Percentiles rank a stretch among this genome's conserved stretches.
These are phyloP conservation scores for Malurus melanocephalus DNA, from an alignment of 2,113 vertebrate genomes.

Conservation along the genomic window DNA sequence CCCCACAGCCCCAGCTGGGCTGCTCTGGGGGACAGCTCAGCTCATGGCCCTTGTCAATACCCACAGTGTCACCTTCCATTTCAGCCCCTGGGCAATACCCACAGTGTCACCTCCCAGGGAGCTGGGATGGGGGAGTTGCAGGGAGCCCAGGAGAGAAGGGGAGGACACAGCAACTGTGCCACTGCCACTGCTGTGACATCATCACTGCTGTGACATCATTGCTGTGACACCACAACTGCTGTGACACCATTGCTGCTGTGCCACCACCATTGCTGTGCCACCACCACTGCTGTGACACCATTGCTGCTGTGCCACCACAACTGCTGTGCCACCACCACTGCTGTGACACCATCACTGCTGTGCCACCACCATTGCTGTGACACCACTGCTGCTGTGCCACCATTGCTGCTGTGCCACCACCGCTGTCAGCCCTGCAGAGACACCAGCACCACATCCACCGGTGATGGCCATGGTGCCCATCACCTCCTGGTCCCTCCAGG, in stretches of 20 bases:
- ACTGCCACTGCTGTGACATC: too few relatives aligned
- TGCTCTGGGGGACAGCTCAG: neutral
- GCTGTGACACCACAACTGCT: too few relatives aligned
- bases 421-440: neutral
- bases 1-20: neutral
- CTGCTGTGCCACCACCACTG: neutral
- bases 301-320: neutral
- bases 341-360: neutral
- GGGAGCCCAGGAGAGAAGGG: neutral
- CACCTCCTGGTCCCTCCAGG: neutral
- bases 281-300: neutral
- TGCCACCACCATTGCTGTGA: neutral
- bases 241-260: too few relatives aligned
- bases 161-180: neutral
- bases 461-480: neutral
- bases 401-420: accelerated
- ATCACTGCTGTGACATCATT: too few relatives aligned
- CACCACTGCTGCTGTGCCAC: neutral
- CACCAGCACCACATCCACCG: neutral
- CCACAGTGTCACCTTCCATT: neutral
- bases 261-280: neutral
- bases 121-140: neutral
- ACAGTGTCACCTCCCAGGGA: accelerated
- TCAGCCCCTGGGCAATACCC: neutral
- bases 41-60: accelerated